Percentiles rank a stretch among this genome's conserved stretches.
These are phyloP conservation scores for Antitype chi DNA, from an alignment of 2,888 invertebrate species.

Conservation along the genomic window DNA sequence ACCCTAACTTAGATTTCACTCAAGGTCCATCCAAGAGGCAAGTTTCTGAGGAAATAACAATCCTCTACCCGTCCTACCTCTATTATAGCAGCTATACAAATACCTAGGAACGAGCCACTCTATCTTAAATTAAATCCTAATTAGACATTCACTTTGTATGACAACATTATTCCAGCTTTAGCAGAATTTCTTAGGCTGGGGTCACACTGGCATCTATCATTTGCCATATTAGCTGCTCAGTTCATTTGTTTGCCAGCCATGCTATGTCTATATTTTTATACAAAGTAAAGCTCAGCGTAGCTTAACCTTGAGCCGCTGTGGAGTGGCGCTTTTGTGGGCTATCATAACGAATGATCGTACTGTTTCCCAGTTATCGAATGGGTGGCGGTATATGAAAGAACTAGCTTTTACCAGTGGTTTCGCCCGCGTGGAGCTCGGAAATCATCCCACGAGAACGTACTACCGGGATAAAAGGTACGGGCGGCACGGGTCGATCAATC, in stretches of 20 bases:
- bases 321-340: no score
- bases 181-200: conserved; percentile 7
- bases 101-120: conserved; percentile 9
- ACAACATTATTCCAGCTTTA: conserved; percentile 30
- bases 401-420: no score
- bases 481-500: no score
- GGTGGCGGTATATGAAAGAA: no score
- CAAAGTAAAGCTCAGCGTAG: no score
- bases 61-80: neutral
- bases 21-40: neutral
- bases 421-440: no score
- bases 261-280: no score
- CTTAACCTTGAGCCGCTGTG: no score
- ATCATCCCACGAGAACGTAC: no score
- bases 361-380: neutral
- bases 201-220: neutral
- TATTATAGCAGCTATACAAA: conserved; percentile 14
- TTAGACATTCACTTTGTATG: conserved; percentile 54
- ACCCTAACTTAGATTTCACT: neutral
- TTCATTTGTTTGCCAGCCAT: no score
- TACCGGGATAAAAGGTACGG: no score
- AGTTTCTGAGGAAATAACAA: neutral
- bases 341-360: neutral
- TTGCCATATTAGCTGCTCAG: no score
- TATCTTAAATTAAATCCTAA: conserved; percentile 53